These are phyloP conservation scores for Amazona vittata DNA, from an alignment of 2,113 vertebrate species.

Conservation along the genomic window DNA sequence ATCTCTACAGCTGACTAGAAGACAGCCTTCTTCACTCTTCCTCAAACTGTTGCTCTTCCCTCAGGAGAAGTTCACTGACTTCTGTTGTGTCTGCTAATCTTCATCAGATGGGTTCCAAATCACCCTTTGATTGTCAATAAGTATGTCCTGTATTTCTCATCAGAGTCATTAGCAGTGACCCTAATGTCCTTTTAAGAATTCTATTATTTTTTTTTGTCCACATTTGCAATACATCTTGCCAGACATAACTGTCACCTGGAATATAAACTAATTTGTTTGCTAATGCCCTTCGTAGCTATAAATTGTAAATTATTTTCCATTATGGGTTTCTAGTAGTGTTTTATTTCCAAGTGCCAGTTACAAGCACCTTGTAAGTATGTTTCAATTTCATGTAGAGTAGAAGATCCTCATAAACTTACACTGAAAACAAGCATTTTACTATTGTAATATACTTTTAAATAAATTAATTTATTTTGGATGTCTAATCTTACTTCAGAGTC, in stretches of 20 bases:
- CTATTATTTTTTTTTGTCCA: not conserved
- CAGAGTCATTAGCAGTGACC: not conserved
- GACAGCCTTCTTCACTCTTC: not conserved
- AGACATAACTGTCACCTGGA: not conserved
- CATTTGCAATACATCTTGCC: not conserved
- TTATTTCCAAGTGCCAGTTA: not conserved
- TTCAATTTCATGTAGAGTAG: not conserved
- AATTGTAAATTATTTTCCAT: not conserved
- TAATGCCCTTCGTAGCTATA: not conserved
- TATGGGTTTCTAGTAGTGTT: not conserved
- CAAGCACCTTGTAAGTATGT: not conserved
- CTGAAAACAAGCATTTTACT: too few species aligned
- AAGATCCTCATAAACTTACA: not conserved
- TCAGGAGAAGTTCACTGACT: not conserved
- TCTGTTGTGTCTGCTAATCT: not conserved
- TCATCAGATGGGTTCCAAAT: not conserved
- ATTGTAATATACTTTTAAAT: not conserved
- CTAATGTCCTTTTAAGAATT: not conserved
- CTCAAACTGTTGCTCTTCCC: not conserved
- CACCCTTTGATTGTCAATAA: not conserved
- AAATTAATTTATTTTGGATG: not conserved
- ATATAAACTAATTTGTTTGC: not conserved
- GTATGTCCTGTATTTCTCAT: not conserved
- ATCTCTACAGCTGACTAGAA: not conserved
- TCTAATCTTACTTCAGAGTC: not conserved